A percentile compares a stretch with the other conserved stretches of the same genome.
These are phyloP conservation scores for Irena cyanogastra DNA, from an alignment of 2,113 vertebrate genomes.

Conservation along the genomic window DNA sequence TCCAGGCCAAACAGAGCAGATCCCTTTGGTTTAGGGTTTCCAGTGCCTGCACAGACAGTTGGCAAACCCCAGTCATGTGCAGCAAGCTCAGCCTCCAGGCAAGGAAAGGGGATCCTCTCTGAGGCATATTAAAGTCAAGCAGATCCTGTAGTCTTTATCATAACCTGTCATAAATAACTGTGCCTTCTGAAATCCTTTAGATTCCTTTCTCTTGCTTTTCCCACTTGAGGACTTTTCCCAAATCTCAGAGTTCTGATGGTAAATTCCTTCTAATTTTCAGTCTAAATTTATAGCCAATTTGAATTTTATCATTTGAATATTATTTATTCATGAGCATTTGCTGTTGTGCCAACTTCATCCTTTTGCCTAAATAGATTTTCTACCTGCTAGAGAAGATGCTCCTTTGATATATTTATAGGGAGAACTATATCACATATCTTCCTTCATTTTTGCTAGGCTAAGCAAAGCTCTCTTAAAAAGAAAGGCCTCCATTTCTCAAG, in stretches of 20 bases:
- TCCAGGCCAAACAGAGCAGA: neutral
- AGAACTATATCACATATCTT: conserved; percentile 25
- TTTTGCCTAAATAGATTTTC: conserved; percentile 20
- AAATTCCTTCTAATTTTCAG: neutral
- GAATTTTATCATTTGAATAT: conserved; percentile 37
- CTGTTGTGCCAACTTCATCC: neutral
- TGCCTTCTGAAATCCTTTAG: neutral
- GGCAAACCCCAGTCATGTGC: neutral
- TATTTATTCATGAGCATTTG: conserved; percentile 38
- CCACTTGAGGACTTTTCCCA: neutral
- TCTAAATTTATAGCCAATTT: neutral
- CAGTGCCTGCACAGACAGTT: neutral
- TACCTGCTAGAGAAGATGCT: conserved; percentile 13
- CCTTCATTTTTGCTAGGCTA: conserved; percentile 32
- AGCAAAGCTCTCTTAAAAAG: conserved; percentile 13
- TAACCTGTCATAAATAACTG: neutral
- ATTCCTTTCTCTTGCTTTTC: neutral
- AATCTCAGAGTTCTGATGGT: neutral
- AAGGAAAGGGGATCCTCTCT: neutral
- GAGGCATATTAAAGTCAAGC: neutral
- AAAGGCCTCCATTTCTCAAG: neutral
- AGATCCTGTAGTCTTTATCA: neutral
- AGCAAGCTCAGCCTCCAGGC: neutral
- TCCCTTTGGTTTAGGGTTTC: neutral
- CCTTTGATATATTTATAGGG: conserved; percentile 39